phyloP scores from a whole-genome alignment of 2,113 vertebrate species.

The Ammodytes marinus region DNA sequence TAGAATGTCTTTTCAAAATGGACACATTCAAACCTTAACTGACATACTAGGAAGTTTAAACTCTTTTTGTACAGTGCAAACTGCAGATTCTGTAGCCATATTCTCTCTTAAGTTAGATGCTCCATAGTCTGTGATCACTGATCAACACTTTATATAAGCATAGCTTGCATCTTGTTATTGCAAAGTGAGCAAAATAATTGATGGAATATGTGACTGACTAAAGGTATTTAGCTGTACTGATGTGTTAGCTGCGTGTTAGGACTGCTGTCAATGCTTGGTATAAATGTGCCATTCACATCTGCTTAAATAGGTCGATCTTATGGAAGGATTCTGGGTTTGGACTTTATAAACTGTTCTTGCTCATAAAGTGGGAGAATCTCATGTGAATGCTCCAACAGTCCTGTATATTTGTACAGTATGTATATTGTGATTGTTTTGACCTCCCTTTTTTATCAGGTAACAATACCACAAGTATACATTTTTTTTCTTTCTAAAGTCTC shows the following conservation, averaged over 20 bases:
- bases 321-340: background rate
- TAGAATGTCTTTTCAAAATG: background rate
- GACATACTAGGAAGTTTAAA: conserved; percentile 23
- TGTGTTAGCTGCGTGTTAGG: background rate
- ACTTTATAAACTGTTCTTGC: conserved; percentile 16
- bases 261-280: conserved; percentile 16
- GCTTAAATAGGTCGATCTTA: background rate
- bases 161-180: background rate
- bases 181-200: conserved; percentile 5
- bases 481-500: conserved; percentile 14
- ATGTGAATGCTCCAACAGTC: background rate
- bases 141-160: background rate
- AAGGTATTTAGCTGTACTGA: background rate
- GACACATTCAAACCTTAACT: conserved; percentile 31
- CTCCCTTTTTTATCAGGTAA: conserved; percentile 44
- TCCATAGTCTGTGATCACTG: conserved; percentile 11
- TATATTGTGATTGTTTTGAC: conserved; percentile 25
- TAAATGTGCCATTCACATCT: conserved; percentile 37
- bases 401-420: conserved; percentile 56
- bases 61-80: conserved; percentile 20
- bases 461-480: background rate
- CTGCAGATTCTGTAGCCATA: conserved; percentile 40
- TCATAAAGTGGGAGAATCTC: background rate
- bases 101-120: conserved; percentile 2
- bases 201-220: background rate